A percentile compares a stretch with the other conserved stretches of the same genome.
phyloP scores from a whole-genome alignment of 2,797 vertebrate genomes.

The Glyptemys insculpta region DNA sequence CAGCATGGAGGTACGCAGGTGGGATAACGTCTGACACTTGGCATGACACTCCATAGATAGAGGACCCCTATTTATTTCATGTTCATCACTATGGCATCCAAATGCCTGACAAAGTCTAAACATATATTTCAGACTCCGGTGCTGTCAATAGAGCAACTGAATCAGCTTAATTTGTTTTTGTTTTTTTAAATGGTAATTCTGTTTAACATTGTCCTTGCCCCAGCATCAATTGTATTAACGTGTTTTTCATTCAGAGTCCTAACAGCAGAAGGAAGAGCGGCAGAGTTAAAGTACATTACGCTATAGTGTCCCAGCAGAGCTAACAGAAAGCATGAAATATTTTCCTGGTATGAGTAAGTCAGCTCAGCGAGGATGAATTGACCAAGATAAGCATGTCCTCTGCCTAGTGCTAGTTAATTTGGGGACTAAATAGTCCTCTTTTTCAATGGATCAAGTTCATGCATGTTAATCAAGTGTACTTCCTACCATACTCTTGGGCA shows the following conservation, averaged over 20 bases:
- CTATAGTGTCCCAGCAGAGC: neutral
- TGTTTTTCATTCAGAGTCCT: neutral
- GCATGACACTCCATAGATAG: neutral
- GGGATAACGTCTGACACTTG: neutral
- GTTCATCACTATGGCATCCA: neutral
- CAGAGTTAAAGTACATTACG: neutral
- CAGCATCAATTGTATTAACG: neutral
- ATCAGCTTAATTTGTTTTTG: neutral
- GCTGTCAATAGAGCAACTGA: neutral
- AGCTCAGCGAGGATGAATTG: neutral
- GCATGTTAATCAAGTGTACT: neutral
- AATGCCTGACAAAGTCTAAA: neutral
- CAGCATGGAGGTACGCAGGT: neutral
- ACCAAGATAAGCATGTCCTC: neutral
- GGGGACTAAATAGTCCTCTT: neutral
- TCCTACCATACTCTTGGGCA: neutral
- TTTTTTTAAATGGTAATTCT: neutral
- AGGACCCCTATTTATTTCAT: neutral
- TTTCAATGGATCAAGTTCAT: neutral
- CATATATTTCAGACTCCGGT: neutral
- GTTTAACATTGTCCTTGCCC: neutral
- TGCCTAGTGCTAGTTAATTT: neutral
- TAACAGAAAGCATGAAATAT: neutral
- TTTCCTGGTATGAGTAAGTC: neutral
- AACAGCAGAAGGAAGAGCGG: neutral